phyloP scores from a whole-genome alignment of 2,113 vertebrate species.

The Oncorhynchus keta region DNA sequence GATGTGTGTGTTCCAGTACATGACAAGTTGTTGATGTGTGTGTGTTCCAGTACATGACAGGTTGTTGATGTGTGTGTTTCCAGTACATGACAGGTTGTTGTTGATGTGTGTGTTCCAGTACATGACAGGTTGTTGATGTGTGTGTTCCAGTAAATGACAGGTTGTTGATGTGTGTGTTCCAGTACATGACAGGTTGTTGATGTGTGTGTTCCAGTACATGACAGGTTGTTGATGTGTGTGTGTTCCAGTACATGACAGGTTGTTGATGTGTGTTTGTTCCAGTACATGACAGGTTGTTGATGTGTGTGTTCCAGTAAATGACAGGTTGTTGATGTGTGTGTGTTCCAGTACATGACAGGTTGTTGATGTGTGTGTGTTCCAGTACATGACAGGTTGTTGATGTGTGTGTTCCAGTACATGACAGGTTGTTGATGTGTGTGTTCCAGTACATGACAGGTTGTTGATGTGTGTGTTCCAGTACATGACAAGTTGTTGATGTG shows the following conservation, averaged over 20 bases:
- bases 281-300: conserved; percentile 79
- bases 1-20: conserved; percentile 83
- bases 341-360: neutral
- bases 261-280: too few relatives aligned
- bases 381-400: conserved; percentile 85
- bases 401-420: too few relatives aligned
- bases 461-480: conserved; percentile 80
- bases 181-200: too few relatives aligned
- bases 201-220: too few relatives aligned
- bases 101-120: too few relatives aligned
- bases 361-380: conserved; percentile 68
- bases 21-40: conserved; percentile 67
- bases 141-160: conserved; percentile 90
- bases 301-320: conserved; percentile 85
- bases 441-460: neutral
- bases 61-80: conserved; percentile 67
- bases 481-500: conserved; percentile 73
- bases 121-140: conserved; percentile 23
- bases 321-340: conserved; percentile 47
- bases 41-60: neutral
- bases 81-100: conserved; percentile 86
- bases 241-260: conserved; percentile 90
- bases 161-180: too few relatives aligned
- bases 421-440: too few relatives aligned
- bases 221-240: conserved; percentile 35